Conservation (phyloP, 2,797 vertebrate species). For the Anguilla marmorata region DNA sequence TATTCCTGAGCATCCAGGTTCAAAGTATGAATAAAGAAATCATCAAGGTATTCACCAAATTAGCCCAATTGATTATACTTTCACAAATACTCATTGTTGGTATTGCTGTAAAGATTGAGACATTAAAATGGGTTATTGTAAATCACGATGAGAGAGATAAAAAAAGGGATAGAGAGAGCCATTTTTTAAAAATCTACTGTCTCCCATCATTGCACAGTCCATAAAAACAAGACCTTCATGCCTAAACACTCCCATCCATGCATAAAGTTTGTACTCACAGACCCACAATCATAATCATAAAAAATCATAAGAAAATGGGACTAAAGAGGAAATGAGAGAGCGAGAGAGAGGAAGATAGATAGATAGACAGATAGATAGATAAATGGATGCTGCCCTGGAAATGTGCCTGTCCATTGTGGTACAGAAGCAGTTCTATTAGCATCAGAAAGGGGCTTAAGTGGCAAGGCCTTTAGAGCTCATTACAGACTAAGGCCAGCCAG, state of each 20-base stretch:
- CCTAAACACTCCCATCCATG: no score
- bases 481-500: not conserved
- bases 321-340: not conserved
- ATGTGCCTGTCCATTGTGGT: no score
- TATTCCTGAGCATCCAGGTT: not conserved
- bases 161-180: not conserved
- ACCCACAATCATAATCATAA: not conserved
- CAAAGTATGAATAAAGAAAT: not conserved
- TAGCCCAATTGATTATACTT: not conserved
- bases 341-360: not conserved
- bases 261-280: no score
- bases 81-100: no score
- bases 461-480: not conserved
- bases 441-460: not conserved
- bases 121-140: not conserved
- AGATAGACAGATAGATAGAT: not conserved
- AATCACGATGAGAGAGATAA: not conserved
- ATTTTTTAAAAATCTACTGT: no score
- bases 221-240: no score
- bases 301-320: not conserved
- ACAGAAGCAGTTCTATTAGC: not conserved
- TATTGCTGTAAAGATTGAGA: not conserved
- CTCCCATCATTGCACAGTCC: no score
- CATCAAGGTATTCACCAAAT: not conserved
- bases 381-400: not conserved